Base-by-base conservation (phyloP, 2,888 invertebrate species). In the Pachliopta kotzebuea region DNA sequence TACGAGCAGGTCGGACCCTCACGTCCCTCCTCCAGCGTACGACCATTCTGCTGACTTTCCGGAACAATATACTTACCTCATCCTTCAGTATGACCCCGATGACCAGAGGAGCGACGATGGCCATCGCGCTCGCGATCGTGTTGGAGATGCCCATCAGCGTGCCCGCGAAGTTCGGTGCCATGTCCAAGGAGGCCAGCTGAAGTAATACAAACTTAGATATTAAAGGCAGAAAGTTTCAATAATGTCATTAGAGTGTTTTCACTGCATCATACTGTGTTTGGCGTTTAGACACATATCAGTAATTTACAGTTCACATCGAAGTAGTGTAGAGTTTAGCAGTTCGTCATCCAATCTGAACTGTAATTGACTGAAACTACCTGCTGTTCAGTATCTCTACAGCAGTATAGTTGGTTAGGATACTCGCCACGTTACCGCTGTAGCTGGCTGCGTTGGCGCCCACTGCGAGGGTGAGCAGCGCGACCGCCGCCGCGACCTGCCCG, bases 111-210 rank as follows among this genome's bases (percentile, higher is more conserved):
- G 96, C 96, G 42, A 96, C 86, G 68, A 97, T 94, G 52, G 96
- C 95, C 75, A 95, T 93, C 42, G 96, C 88, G 76, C 96, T 96
- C 0, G 96, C 95, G n/a, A 94, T 83, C 64, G 94, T 94, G 82
- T 97, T 97, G 8, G 96, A 96, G 72, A 97, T 94, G 11, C 96
- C 96, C 96, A 97, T 96, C 68, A 97, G 81, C 3, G 94, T 93
- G 0, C 96, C 96, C 4, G 96, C 95, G 82, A 95, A 96, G 79
- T 95, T 96, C 0, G 96, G 96, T 11, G 96, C 95, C 70, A 97
- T 86, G 81, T 97, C 97, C 60, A 96, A 95, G 75, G 96, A 96
- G 74, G 96, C 96, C 37, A 94, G 92, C 90, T 94, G 92, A 0
- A 76, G 74, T 11, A 14, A 37, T 37, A 11, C n/a, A 14, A 4